A percentile compares a stretch with the other conserved stretches of the same genome.
Conservation (phyloP, 2,888 invertebrate genomes). For the Microctonus brassicae region DNA sequence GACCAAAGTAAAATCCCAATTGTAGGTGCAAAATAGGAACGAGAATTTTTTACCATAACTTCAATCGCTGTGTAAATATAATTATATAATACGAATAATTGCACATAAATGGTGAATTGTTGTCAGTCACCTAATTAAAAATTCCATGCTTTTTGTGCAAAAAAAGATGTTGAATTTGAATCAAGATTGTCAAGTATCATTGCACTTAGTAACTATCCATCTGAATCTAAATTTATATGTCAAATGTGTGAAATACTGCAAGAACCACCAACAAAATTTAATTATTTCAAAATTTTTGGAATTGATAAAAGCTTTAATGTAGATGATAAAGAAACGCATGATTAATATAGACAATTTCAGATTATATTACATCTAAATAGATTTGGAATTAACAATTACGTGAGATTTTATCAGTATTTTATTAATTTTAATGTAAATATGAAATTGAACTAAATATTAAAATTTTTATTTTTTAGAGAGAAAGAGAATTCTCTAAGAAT, state of each 20-base stretch:
- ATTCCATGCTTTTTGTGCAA: slow-evolving; percentile 30
- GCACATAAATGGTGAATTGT: not conserved
- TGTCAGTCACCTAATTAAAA: slow-evolving; percentile 1
- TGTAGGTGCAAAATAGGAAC: slow-evolving; percentile 12
- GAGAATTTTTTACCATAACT: slow-evolving; percentile 7
- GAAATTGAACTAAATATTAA: slow-evolving; percentile 12
- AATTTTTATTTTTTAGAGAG: slow-evolving; percentile 75
- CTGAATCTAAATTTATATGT: slow-evolving; percentile 75
- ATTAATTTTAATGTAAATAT: not conserved
- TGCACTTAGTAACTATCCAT: slow-evolving; percentile 71
- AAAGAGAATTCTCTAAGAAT: slow-evolving; percentile 84
- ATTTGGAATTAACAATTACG: slow-evolving; percentile 80
- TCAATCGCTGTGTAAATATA: slow-evolving; percentile 16
- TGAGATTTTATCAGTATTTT: too few relatives aligned
- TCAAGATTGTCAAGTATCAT: slow-evolving; percentile 33
- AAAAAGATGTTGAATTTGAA: slow-evolving; percentile 24
- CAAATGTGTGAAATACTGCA: slow-evolving; percentile 77
- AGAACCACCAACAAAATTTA: slow-evolving; percentile 72
- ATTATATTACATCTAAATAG: slow-evolving; percentile 90
- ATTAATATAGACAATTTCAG: slow-evolving; percentile 83
- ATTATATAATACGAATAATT: too few relatives aligned
- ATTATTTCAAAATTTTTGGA: slow-evolving; percentile 86
- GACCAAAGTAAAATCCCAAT: too few relatives aligned
- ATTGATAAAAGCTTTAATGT: slow-evolving; percentile 78
- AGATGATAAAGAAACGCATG: slow-evolving; percentile 75